These are phyloP conservation scores for Pangasius krempfi DNA, from an alignment of 2,797 vertebrate species.

Conservation along the genomic window DNA sequence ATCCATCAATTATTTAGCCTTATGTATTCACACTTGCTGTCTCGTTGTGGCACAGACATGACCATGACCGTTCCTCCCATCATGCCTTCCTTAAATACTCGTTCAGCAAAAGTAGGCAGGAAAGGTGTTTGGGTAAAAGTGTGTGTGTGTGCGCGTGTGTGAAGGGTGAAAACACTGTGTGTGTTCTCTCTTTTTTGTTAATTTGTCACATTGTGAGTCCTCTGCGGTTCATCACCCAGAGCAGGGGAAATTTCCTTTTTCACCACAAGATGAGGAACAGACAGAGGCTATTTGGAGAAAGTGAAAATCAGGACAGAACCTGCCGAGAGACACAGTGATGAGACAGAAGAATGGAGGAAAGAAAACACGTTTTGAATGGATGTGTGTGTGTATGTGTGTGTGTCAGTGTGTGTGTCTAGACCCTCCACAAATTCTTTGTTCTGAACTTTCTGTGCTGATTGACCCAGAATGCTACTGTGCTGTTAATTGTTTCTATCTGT, in stretches of 20 bases:
- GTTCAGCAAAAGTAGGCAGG: background rate
- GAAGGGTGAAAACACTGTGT: conserved; percentile 19
- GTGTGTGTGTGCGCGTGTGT: conserved; percentile 7
- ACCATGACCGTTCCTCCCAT: background rate
- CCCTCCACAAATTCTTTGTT: conserved; percentile 44
- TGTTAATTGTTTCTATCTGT: conserved; percentile 21
- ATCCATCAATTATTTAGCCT: background rate
- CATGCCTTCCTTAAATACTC: background rate
- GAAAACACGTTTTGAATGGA: conserved; percentile 37
- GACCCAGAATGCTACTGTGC: conserved; percentile 15
- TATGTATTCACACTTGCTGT: background rate
- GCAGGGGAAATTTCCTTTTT: conserved; percentile 55
- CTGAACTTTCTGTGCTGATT: conserved; percentile 18
- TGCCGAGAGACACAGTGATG: conserved; percentile 47
- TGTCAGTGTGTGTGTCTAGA: conserved; percentile 26
- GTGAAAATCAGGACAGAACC: conserved; percentile 64
- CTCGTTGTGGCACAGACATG: background rate
- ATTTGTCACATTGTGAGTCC: conserved; percentile 59
- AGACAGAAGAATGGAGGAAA: conserved; percentile 22
- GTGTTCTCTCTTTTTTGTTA: conserved; percentile 38
- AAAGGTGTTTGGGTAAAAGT: conserved; percentile 26
- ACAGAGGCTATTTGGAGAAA: conserved; percentile 65
- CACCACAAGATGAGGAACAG: conserved; percentile 41
- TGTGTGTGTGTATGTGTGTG: conserved; percentile 21
- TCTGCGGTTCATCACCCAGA: conserved; percentile 55